Percentiles rank a stretch among this genome's conserved stretches.
phyloP scores from a whole-genome alignment of 1,140 invertebrate species.

The Atta cephalotes region DNA sequence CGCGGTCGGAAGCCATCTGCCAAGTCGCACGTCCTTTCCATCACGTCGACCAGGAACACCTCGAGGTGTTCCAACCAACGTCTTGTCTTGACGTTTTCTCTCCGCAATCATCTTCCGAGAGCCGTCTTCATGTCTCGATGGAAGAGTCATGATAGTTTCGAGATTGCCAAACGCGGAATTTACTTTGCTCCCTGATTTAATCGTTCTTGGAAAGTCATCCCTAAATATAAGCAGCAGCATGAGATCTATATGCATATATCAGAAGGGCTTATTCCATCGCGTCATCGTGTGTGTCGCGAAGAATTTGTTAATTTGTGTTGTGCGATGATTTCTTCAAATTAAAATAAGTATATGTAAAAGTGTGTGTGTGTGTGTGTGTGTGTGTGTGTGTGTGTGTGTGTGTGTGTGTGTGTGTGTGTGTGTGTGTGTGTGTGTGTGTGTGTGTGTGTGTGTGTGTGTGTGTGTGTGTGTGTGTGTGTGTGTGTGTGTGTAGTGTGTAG shows the following conservation, averaged over 20 bases:
- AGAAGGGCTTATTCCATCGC: neutral
- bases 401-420: too few species aligned
- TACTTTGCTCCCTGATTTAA: conserved; percentile 23
- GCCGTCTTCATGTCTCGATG: conserved; percentile 1
- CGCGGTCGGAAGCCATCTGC: conserved; percentile 75
- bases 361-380: too few species aligned
- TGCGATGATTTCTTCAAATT: neutral
- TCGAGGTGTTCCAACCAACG: conserved; percentile 62
- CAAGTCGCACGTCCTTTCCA: conserved; percentile 72
- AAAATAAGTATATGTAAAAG: neutral
- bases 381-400: too few species aligned
- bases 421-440: too few species aligned
- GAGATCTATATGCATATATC: conserved; percentile 11
- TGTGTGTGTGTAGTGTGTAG: too few species aligned
- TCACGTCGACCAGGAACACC: conserved; percentile 72
- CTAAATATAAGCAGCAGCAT: conserved; percentile 1
- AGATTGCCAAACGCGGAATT: conserved; percentile 52
- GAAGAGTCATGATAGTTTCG: conserved; percentile 10
- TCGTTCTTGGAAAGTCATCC: conserved; percentile 40
- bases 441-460: too few species aligned
- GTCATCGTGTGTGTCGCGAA: too few species aligned
- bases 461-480: too few species aligned
- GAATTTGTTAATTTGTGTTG: neutral
- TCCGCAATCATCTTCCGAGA: conserved; percentile 31
- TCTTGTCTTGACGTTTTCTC: conserved; percentile 64